Percentiles rank a stretch among this genome's conserved stretches.
Conservation (phyloP, 1,140 invertebrate species). For the Teleopsis dalmanni region DNA sequence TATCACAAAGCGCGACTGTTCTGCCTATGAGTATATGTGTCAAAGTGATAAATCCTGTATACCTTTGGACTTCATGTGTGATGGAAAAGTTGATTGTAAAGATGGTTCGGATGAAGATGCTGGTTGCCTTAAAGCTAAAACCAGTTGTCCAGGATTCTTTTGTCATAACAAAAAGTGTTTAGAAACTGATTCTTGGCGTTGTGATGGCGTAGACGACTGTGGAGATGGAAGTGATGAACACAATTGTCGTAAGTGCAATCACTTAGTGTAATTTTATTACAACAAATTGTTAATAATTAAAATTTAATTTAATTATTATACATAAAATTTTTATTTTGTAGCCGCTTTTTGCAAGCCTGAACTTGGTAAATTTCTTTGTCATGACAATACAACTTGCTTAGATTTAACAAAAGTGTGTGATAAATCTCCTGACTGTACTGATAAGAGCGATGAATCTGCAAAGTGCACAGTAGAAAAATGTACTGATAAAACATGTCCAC, state of each 20-base stretch:
- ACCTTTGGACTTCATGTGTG: conserved; percentile 57
- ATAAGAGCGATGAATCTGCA: conserved; percentile 41
- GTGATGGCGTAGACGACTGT: conserved; percentile 52
- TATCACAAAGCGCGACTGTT: conserved; percentile 36
- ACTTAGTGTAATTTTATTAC: neutral
- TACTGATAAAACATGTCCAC: conserved; percentile 17
- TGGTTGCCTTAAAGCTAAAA: conserved; percentile 43
- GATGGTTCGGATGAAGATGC: conserved; percentile 66
- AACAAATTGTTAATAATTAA: too few relatives aligned
- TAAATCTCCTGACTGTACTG: conserved; percentile 43
- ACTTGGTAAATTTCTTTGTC: conserved; percentile 31
- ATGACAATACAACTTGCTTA: conserved; percentile 48
- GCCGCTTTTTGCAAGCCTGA: conserved; percentile 16
- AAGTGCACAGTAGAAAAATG: conserved; percentile 27
- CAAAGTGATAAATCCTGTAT: conserved; percentile 57
- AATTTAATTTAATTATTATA: neutral
- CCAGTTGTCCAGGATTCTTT: conserved; percentile 28
- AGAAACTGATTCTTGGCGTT: conserved; percentile 27
- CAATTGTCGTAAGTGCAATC: conserved; percentile 50
- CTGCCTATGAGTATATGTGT: conserved; percentile 50
- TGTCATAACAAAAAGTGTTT: conserved; percentile 35
- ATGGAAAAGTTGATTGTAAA: conserved; percentile 66
- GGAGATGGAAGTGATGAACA: conserved; percentile 58
- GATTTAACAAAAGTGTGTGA: conserved; percentile 55
- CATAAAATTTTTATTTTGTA: neutral